A percentile compares a stretch with the other conserved stretches of the same genome.
Evolutionary conservation across 2,113 vertebrate genomes (phyloP).

Genomic region (Oncorhynchus clarkii): DNA sequence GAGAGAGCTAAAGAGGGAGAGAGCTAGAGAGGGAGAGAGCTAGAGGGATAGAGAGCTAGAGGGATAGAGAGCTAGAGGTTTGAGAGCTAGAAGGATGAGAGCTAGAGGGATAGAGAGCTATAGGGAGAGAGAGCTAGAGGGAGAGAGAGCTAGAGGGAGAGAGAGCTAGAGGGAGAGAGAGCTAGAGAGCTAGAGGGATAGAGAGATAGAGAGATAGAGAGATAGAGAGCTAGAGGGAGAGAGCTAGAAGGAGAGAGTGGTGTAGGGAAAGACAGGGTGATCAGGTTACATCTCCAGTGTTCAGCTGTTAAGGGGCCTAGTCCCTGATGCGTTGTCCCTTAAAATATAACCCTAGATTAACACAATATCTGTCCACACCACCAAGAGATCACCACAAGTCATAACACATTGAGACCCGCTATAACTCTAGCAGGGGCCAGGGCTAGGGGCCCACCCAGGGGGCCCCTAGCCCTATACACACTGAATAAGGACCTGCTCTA

Average conservation of each 20-base stretch:
- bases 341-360: slow-evolving; percentile 64
- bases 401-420: slow-evolving; percentile 56
- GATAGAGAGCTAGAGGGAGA: neutral
- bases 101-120: too few relatives aligned
- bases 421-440: slow-evolving; percentile 35
- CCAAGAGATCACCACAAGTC: slow-evolving; percentile 56
- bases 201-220: neutral
- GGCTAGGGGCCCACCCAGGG: neutral
- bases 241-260: slow-evolving; percentile 34
- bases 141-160: too few relatives aligned
- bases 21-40: too few relatives aligned
- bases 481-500: neutral
- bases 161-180: too few relatives aligned
- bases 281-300: slow-evolving; percentile 53
- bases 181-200: neutral
- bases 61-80: too few relatives aligned
- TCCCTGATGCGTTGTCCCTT: slow-evolving; percentile 50
- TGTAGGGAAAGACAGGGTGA: slow-evolving; percentile 37
- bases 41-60: too few relatives aligned
- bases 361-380: slow-evolving; percentile 56
- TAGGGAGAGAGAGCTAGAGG: too few relatives aligned
- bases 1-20: too few relatives aligned
- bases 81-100: too few relatives aligned
- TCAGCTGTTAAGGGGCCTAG: slow-evolving; percentile 63
- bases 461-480: neutral